Percentiles rank a stretch among this genome's conserved stretches.
These are phyloP conservation scores for Lophius americanus DNA, from an alignment of 2,797 vertebrate genomes.

Conservation along the genomic window DNA sequence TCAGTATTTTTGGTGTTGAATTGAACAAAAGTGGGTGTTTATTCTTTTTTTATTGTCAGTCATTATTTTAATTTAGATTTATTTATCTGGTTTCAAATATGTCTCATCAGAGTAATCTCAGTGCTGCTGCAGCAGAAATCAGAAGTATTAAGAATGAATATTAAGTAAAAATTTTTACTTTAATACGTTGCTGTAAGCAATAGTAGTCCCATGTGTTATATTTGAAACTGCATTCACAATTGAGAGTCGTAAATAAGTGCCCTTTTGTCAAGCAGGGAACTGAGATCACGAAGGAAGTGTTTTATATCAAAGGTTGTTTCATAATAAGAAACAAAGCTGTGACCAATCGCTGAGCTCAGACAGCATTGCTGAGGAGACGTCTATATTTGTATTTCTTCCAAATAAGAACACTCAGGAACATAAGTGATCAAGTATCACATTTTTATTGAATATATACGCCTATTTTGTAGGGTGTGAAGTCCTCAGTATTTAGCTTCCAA, in stretches of 20 bases:
- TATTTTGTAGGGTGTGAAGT: constrained; percentile 69
- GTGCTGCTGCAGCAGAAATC: not conserved
- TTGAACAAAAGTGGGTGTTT: not conserved
- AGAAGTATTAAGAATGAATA: not conserved
- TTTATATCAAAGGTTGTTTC: constrained; percentile 70
- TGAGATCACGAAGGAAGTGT: constrained; percentile 35
- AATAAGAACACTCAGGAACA: constrained; percentile 67
- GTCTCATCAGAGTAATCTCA: not conserved
- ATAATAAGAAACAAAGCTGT: constrained; percentile 58
- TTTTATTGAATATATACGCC: constrained; percentile 75
- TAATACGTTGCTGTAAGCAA: not conserved
- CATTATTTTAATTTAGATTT: not conserved
- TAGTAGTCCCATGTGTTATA: not conserved
- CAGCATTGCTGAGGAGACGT: constrained; percentile 71
- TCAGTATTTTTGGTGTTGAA: not conserved
- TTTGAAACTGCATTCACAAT: not conserved
- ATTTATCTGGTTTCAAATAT: not conserved
- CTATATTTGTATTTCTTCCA: constrained; percentile 81
- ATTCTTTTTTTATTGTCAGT: not conserved
- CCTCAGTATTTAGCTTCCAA: constrained; percentile 62
- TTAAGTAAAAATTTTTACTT: not conserved
- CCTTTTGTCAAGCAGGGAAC: constrained; percentile 19
- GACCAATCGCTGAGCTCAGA: constrained; percentile 67
- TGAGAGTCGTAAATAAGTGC: constrained; percentile 14
- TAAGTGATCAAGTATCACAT: constrained; percentile 74